A percentile compares a stretch with the other conserved stretches of the same genome.
Conservation (phyloP, 2,113 vertebrate species). For the Chinchilla lanigera region DNA sequence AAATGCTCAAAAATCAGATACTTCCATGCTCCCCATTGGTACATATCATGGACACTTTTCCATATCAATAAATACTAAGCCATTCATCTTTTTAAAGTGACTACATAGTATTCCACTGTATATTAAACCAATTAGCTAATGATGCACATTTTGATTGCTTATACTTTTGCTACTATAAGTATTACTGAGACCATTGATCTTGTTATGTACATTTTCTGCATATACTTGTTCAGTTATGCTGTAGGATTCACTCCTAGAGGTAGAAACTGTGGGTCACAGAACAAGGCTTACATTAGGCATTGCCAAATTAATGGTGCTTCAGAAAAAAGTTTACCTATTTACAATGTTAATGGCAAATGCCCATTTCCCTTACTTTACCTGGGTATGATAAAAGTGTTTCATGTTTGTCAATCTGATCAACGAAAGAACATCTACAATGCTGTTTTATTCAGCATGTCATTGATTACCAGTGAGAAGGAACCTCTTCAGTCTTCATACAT, state of each 20-base stretch:
- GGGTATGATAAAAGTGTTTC: background rate
- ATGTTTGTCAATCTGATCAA: conserved; percentile 46
- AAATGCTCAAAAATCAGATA: conserved; percentile 15
- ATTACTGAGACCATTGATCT: background rate
- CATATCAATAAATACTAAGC: conserved; percentile 24
- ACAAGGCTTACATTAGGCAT: conserved; percentile 11
- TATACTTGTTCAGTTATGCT: conserved; percentile 27
- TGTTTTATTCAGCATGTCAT: background rate
- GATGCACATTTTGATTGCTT: background rate
- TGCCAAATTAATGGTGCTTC: conserved; percentile 37
- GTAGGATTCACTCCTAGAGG: conserved; percentile 48
- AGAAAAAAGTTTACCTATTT: background rate
- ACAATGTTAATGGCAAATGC: background rate
- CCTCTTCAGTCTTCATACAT: background rate
- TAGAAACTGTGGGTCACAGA: conserved; percentile 20
- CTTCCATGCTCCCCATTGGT: background rate
- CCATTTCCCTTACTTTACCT: background rate
- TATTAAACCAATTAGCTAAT: background rate
- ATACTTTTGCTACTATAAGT: background rate
- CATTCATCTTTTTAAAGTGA: conserved; percentile 46
- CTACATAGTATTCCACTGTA: background rate
- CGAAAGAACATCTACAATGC: background rate
- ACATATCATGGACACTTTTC: background rate
- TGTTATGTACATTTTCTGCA: background rate
- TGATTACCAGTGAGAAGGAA: background rate